Evolutionary conservation across 2,888 invertebrate species (phyloP).

Genomic region (Amblyjoppa proteus): DNA sequence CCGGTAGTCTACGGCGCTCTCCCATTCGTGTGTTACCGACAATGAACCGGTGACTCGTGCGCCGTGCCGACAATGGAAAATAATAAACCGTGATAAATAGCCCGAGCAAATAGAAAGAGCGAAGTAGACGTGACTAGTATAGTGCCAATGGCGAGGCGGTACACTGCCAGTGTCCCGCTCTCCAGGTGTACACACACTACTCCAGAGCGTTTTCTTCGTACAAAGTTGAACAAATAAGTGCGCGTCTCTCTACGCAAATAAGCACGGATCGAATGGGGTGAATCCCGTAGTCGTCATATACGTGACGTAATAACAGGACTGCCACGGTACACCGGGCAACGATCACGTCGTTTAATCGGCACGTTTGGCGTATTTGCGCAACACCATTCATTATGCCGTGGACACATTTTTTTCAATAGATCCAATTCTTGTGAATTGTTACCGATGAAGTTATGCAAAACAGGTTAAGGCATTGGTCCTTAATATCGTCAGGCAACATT

Average conservation of each 20-base stretch:
- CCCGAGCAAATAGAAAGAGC: slow-evolving; percentile 78
- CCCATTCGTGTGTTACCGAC: slow-evolving; percentile 63
- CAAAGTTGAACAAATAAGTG: slow-evolving; percentile 55
- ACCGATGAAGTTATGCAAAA: slow-evolving; percentile 30
- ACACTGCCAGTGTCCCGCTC: slow-evolving; percentile 29
- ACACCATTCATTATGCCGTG: slow-evolving; percentile 5
- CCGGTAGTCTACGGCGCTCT: slow-evolving; percentile 36
- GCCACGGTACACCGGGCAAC: slow-evolving; percentile 9
- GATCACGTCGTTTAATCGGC: slow-evolving; percentile 52
- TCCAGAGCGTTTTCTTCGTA: slow-evolving; percentile 32
- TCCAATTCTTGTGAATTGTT: slow-evolving; percentile 7
- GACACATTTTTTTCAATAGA: slow-evolving; percentile 5
- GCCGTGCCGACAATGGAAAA: slow-evolving; percentile 82
- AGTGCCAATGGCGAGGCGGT: slow-evolving; percentile 10
- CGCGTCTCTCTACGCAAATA: slow-evolving; percentile 54
- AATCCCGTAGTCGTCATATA: slow-evolving; percentile 49
- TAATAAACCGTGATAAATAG: slow-evolving; percentile 85
- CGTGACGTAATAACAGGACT: slow-evolving; percentile 54
- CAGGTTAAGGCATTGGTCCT: slow-evolving; percentile 7
- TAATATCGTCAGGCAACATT: too few species aligned
- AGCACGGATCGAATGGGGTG: slow-evolving; percentile 48
- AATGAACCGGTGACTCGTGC: slow-evolving; percentile 78
- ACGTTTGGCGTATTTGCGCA: slow-evolving; percentile 46
- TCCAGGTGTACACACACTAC: slow-evolving; percentile 56
- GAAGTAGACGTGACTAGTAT: slow-evolving; percentile 47